phyloP scores from a whole-genome alignment of 2,113 vertebrate species.

The Glareola pratincola region DNA sequence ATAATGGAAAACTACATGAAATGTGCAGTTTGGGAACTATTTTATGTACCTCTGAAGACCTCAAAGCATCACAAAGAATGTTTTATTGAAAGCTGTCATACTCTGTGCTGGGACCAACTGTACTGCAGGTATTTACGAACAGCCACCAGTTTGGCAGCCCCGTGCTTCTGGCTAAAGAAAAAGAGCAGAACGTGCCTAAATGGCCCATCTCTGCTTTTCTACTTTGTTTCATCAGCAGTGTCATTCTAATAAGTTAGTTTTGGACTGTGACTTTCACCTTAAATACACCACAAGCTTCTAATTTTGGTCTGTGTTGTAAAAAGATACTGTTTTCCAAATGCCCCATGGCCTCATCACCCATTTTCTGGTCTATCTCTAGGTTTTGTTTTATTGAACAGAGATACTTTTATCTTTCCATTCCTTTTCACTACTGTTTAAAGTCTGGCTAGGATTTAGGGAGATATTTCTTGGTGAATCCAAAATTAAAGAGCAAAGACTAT shows the following conservation, averaged over 20 bases:
- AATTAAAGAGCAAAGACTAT: not conserved
- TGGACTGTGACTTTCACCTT: not conserved
- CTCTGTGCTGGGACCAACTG: conserved; percentile 3
- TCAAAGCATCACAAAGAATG: conserved; percentile 70
- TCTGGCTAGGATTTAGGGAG: not conserved
- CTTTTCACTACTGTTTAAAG: not conserved
- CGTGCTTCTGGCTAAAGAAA: not conserved
- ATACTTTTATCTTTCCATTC: not conserved
- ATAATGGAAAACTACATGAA: conserved; percentile 72
- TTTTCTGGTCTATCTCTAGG: not conserved
- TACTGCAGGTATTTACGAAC: conserved; percentile 68
- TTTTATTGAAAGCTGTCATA: conserved; percentile 70
- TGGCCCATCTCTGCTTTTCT: not conserved
- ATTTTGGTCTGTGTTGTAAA: not conserved
- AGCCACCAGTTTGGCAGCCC: conserved; percentile 6
- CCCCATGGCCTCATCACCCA: not conserved
- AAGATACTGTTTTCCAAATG: not conserved
- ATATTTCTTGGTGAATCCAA: not conserved
- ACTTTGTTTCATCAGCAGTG: not conserved
- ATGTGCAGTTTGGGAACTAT: conserved; percentile 76
- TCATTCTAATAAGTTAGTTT: not conserved
- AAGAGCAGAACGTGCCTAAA: not conserved
- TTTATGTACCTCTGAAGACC: conserved; percentile 72
- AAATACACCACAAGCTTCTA: not conserved
- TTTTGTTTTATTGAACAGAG: not conserved